Conservation (phyloP, 2,888 invertebrate species). For the Napeogenes sylphis region DNA sequence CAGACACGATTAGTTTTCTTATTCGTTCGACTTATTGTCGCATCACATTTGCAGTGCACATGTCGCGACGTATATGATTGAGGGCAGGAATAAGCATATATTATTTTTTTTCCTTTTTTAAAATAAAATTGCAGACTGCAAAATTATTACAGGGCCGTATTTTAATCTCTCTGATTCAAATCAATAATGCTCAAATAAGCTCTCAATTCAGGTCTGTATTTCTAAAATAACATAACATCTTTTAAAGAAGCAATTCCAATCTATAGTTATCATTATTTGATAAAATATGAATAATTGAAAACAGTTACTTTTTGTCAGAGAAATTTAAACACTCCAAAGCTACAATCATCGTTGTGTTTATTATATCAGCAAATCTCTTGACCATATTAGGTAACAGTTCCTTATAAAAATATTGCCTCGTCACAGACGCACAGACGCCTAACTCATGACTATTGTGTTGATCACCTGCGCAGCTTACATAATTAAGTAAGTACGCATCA, state of each 20-base stretch:
- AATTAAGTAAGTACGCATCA: slow-evolving; percentile 13
- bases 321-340: too few relatives aligned
- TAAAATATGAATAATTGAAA: too few relatives aligned
- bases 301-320: too few relatives aligned
- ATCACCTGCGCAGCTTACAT: slow-evolving; percentile 23
- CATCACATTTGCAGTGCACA: slow-evolving; percentile 5
- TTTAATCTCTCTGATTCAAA: background rate
- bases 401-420: background rate
- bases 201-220: too few relatives aligned
- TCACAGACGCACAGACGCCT: slow-evolving; percentile 6
- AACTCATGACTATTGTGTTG: background rate
- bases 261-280: too few relatives aligned
- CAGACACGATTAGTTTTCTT: background rate
- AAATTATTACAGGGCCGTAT: background rate
- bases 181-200: background rate
- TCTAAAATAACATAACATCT: too few relatives aligned
- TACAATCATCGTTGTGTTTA: too few relatives aligned
- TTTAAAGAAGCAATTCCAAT: too few relatives aligned
- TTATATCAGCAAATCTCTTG: background rate
- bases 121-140: background rate
- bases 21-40: background rate
- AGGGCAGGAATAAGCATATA: background rate
- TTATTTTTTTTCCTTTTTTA: background rate
- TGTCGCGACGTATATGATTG: background rate
- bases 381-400: background rate